Base-by-base conservation (phyloP, 2,113 vertebrate species). In the Cololabis saira region DNA sequence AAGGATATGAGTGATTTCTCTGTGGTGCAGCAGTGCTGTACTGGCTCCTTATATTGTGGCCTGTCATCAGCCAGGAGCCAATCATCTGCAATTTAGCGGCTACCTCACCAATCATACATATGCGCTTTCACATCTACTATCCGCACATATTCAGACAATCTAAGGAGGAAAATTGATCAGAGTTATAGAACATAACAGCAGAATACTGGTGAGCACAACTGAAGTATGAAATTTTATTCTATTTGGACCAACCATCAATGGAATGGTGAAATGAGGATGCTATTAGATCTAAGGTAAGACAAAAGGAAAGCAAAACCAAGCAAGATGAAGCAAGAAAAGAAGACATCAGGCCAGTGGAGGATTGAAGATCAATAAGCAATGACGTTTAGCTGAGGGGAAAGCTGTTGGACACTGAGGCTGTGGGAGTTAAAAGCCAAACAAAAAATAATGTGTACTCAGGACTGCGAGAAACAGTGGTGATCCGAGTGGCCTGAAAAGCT, bases 281-380 rank as follows among this genome's bases (percentile, higher is more conserved):
- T 59, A 56, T 77, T 74, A 62, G 49, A 74, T 73, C 63, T 59
- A 48, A 59, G 61, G 37, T 57, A 27, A 55, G 71, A 66, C 65
- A 59, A 52, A 61, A 55, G 54, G 44, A 62, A 55, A 64, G 47
- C 27, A 60, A 61, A 85, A 65, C 59, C 41, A 74, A 71, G 68
- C 15, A 10, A 41, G 56, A 59, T 54, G 57, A 52, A n/a, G 40
- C 50, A 18, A 49, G 37, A 79, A 73, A 82, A 63, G 48, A 54
- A 69, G 72, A 74, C 83, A 82, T 74, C 45, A 3, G 51, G 71
- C 22, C 87, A 69, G 60, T 49, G 56, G 78, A 77, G 74, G 67
- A 77, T 82, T 81, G 70, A 72, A 74, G 79, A 70, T 86, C 71
- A 48, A 86, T 82, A 64, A 62, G 51, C 58, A 62, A 22, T 54